Evolutionary conservation across 2,797 vertebrate genomes (phyloP), one percentile per base, ranked within the genome.

Genomic region (Capromys pilorides): DNA sequence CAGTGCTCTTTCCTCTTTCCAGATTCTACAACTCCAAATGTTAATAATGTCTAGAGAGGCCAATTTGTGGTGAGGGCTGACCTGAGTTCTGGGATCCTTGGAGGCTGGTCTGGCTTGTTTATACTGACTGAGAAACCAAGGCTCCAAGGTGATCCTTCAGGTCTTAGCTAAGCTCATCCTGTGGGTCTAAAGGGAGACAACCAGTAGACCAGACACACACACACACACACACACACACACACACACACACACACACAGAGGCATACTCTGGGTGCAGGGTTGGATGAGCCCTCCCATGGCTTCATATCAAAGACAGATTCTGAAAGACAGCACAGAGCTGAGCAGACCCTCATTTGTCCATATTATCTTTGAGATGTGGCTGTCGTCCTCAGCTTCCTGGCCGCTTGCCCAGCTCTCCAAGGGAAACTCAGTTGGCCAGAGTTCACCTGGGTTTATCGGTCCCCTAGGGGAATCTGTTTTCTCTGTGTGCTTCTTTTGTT

Each of bases 361-460:
- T 36, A 3, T 80, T 86, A 62, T 90, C 93, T 95, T 82, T 49
- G 85, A 94, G 94, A 94, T 91, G 92, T 39, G 64, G 78, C 61
- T 69, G 24, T 94, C n/a, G 80, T 90, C 86, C 90, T 94, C 31
- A 59, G 83, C 81, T 71, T 86, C 18, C 91, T 96, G 89, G 96
- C 92, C 88, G 90, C 21, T 28, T 88, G 81, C 96, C 90, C 24
- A 1, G 87, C 61, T 87, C 93, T 93, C 91, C 3, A 41, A 94
- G 85, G 94, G 78, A 96, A 97, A 93, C 90, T 94, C 94, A 36
- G 93, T 49, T 96, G 96, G 94, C 97, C 90, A 96, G 96, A 98
- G 97, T 98, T 98, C 94, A 97, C 96, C 97, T 97, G 98, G 89
- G 95, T 97, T 96, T 98, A 98, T 98, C 98, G 97, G 93, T 96